Evolutionary conservation across 2,888 invertebrate species (phyloP), one percentile per base, ranked within the genome.

Genomic region (Alloscopus bannaensis): DNA sequence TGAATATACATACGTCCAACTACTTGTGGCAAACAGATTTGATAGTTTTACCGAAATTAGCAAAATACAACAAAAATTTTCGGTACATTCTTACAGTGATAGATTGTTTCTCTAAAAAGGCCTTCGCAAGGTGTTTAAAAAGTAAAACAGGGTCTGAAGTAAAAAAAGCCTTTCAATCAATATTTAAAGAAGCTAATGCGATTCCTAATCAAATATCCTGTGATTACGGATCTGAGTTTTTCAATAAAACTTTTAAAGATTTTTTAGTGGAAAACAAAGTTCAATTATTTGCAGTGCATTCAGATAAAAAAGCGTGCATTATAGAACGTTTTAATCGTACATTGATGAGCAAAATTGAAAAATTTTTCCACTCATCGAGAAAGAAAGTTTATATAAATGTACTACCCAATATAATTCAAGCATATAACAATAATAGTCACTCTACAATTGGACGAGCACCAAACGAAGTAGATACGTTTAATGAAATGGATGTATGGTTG

Each of bases 401-500:
- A 29, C 8, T 75, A 1, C 31, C 66, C 8, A 18, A 57, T 18
- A 6, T 75, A 20, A 18, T 60, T 6, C 20, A 28, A 16, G 42
- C 68, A 2, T 76, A 76, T 28, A 76, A 76, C n/a, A 69, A 76
- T 8, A 28, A 22, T 28, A 18, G n/a, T 3, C 76, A 76, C 36
- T 20, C 52, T 8, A 52, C 68, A 1, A 60, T 62, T n/a, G 69
- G 76, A 2, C 52, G 36, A 28, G 11, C 36, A 1, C 76, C 76
- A 6, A 69, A 52, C 22, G 22, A 76, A 40, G 69, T 76, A 0
- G 69, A 52, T 28, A 50, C 40, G n/a, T 60, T 60, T 16, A 76
- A 76, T 24, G 60, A 68, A 29, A 69, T 69, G 68, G 76, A 76
- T 42, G 55, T 69, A 6, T 76, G 76, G 76, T n/a, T 76, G 0